These are phyloP conservation scores for Nycticorax nycticorax DNA, from an alignment of 2,113 vertebrate genomes.

Conservation along the genomic window DNA sequence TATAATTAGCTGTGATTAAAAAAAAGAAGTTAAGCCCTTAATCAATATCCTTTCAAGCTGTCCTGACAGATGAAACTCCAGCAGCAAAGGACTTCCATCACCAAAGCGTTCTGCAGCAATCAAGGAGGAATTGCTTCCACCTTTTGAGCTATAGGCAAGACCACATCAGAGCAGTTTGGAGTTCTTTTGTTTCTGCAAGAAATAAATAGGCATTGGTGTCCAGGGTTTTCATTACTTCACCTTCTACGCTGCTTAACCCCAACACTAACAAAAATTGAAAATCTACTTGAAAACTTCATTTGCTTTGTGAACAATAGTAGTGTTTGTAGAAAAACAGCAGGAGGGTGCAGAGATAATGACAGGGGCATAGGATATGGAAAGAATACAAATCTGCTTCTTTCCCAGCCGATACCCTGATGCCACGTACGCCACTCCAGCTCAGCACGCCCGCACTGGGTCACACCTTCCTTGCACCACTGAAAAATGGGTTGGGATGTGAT, in stretches of 20 bases:
- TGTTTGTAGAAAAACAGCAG: background rate
- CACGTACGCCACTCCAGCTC: background rate
- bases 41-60: conserved; percentile 51
- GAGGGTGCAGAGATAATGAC: background rate
- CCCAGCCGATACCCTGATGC: background rate
- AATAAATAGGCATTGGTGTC: background rate
- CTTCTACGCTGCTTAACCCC: background rate
- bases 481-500: background rate
- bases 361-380: background rate
- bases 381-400: background rate
- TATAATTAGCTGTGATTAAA: conserved; percentile 45
- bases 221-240: background rate
- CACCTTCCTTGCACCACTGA: background rate
- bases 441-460: background rate
- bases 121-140: background rate
- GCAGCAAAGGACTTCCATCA: background rate
- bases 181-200: background rate
- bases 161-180: background rate
- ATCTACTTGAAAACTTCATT: background rate
- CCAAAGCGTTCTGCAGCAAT: background rate
- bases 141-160: background rate
- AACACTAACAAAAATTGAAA: background rate
- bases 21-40: conserved; percentile 46
- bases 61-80: conserved; percentile 2
- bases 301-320: background rate